Conservation (phyloP, 2,113 vertebrate species). For the Microtus richardsoni region DNA sequence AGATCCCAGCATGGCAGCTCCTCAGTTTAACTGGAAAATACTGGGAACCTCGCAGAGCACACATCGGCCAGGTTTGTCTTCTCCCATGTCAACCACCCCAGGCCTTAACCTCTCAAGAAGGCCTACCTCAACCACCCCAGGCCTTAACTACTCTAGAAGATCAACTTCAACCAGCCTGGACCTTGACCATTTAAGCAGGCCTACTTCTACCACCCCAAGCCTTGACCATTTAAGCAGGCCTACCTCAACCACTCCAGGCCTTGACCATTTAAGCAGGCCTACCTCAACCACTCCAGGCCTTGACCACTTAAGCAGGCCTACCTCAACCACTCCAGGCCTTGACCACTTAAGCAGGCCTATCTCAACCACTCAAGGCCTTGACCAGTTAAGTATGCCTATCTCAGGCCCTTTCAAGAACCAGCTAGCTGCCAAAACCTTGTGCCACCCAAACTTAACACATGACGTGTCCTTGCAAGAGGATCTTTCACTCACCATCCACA, state of each 20-base stretch:
- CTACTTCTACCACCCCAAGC: too few species aligned
- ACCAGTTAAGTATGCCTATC: not conserved
- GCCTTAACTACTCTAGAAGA: too few species aligned
- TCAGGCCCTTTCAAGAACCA: not conserved
- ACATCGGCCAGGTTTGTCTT: not conserved
- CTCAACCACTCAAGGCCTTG: not conserved
- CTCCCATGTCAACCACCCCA: fast-evolving
- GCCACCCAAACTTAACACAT: not conserved
- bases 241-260: too few species aligned
- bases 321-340: not conserved
- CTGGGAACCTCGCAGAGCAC: fast-evolving
- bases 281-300: not conserved
- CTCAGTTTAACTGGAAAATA: fast-evolving
- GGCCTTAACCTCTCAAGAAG: too few species aligned
- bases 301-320: not conserved
- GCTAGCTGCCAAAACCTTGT: too few species aligned
- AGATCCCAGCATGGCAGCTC: not conserved
- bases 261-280: not conserved
- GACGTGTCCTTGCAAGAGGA: fast-evolving
- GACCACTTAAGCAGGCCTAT: not conserved
- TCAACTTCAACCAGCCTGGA: fast-evolving
- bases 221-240: too few species aligned
- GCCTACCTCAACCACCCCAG: too few species aligned
- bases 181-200: too few species aligned
- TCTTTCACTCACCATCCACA: not conserved